Base-by-base conservation (phyloP, 2,888 invertebrate genomes). In the Spisula subtruncata region DNA sequence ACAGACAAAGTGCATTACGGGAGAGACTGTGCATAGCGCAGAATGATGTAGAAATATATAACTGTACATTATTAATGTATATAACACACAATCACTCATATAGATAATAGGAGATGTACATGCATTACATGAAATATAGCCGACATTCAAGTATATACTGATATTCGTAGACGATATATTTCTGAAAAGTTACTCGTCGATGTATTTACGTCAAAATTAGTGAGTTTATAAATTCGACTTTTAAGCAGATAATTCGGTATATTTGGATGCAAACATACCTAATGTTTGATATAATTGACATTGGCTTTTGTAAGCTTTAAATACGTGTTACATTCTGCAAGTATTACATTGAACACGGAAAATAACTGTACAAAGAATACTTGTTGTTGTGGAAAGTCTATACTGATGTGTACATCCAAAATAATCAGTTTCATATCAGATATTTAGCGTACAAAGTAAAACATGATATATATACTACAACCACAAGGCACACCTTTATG, bases 41-140 rank as follows among this genome's bases (percentile, higher is more conserved):
- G 25, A 66, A 25, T n/a, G 60, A 10, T 66, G 60, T 10, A 66
- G 60, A 66, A 25, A 66, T 66, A 66, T 10, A 25, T 66, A 66
- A 66, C 60, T 66, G 60, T 66, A n/a, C 60, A n/a, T n/a, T 66
- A 66, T 66, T 8, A 25, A 66, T 25, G 60, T 66, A n/a, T 66
- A 66, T 66, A 66, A 10, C 25, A 66, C 60, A 66, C 60, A 10
- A n/a, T 66, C 25, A 66, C 60, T 25, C 60, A 66, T 25, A 66
- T 5, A 1, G 14, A 60, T 60, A n/a, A 25, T 4, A 66, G n/a
- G 10, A 25, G 12, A 66, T 66, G 60, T 66, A 66, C 60, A 66
- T 66, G 60, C 60, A 66, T 66, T 66, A 66, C 25, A 25, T n/a
- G 10, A 66, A 66, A 66, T 8, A 25, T n/a, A 66, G 60, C 6